A percentile compares a stretch with the other conserved stretches of the same genome.
Conservation (phyloP, 2,888 invertebrate genomes). For the Andrena dorsata region DNA sequence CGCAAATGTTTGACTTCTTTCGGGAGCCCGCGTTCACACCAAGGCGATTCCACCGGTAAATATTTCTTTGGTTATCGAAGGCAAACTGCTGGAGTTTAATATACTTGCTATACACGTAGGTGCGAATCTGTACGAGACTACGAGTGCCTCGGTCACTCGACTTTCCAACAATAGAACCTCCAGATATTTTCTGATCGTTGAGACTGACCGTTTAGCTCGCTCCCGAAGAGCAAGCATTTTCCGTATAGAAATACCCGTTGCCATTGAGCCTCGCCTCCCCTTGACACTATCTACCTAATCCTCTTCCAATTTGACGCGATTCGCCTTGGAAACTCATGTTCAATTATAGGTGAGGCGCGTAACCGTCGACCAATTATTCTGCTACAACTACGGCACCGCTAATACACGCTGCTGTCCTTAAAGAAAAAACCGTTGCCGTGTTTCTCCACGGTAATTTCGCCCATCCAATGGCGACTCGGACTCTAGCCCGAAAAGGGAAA, state of each 20-base stretch:
- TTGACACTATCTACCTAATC: conserved; percentile 5
- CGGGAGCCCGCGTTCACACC: not conserved
- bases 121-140: too few species aligned
- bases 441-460: not conserved
- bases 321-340: conserved; percentile 20
- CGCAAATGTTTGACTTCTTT: conserved; percentile 12
- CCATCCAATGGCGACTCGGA: not conserved
- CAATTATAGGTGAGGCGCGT: not conserved
- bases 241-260: not conserved
- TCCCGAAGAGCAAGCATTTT: not conserved
- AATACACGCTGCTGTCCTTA: too few species aligned
- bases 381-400: not conserved
- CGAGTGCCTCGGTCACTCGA: not conserved
- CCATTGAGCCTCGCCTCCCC: not conserved
- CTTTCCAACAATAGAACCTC: not conserved
- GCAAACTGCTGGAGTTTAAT: conserved; percentile 2
- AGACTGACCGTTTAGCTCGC: not conserved
- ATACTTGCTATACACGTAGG: not conserved
- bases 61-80: not conserved
- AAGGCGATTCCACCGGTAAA: not conserved
- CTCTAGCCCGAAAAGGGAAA: not conserved
- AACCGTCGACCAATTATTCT: conserved; percentile 20
- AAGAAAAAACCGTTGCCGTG: not conserved
- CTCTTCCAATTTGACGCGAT: not conserved
- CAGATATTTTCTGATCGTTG: not conserved